Base-by-base conservation (phyloP, 2,113 vertebrate species). In the Suricata suricatta region DNA sequence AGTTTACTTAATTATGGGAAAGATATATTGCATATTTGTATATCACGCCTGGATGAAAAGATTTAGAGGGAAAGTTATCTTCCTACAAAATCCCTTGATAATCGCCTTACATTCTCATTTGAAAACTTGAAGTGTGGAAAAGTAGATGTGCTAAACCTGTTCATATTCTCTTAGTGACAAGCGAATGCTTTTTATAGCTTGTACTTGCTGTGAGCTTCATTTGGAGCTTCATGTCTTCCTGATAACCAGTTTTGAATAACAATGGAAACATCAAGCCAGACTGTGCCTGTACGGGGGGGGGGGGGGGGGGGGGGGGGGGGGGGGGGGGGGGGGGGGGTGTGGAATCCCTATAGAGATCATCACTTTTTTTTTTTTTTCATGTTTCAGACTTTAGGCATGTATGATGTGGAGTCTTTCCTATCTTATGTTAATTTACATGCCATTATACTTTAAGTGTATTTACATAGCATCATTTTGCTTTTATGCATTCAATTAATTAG, bases 1-100 rank as follows among this genome's bases (percentile, higher is more conserved):
- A 79, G 33, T 97, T 98, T 97, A 96, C 97, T 97, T 98, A 97
- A 98, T 98, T 97, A 93, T 33, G 92, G 54, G 35, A 72, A 97
- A 98, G 94, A 96, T 72, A 96, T 64, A 98, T 66, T 35, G 77
- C 82, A 90, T 97, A 93, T 96, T 98, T 76, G 14, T 92, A 93
- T 95, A 29, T 95, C 97, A 92, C 2, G 31, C 16, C 54, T 97
- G 79, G 93, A 97, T 98, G 87, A 97, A 71, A 85, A 82, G 96
- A 91, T 96, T 97, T n/a, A 80, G 93, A 98, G 33, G 80, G 93
- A 97, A 97, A 88, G 91, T 88, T 96, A 96, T 84, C 86, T 98
- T 89, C 63, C 54, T 85, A 25, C 9, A 98, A 98, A 96, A 95
- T 93, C 83, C 91, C 97, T 97, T 97, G 96, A 95, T 98, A 97